Evolutionary conservation across 2,888 invertebrate species (phyloP), one percentile per base, ranked within the genome.

Genomic region (Cataglyphis altisquamis): DNA sequence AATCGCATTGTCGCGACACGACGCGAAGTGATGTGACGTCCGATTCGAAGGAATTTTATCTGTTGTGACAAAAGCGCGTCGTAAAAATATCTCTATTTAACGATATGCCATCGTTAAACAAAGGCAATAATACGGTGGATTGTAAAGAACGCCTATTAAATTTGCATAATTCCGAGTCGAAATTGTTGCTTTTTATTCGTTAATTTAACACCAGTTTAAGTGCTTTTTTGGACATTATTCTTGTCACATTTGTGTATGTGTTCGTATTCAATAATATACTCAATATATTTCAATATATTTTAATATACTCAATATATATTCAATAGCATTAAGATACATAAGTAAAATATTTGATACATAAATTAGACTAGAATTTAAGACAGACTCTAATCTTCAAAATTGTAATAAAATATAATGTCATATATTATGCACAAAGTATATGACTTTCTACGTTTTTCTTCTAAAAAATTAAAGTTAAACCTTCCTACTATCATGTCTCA

Each of bases 11-110:
- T 10, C 21, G 32, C 52, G 70, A 36, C 70, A 55, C 55, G 36
- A 25, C 10, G 15, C 18, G 57, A 57, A 21, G 9, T 21, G 21
- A 5, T 57, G 66, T 21, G 39, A 63, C 41, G 21, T 5, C 36
- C 36, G 64, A 66, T 48, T n/a, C 29, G 29, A n/a, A 21, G 21
- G 29, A 52, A 36, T 66, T 66, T 52, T 21, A 66, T 66, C 75
- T 32, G 15, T 15, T 9, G 36, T 55, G 25, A 66, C 66, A 66
- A 66, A 66, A 66, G 18, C 52, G 12, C 48, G 15, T 36, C 15
- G 39, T 36, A 36, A 75, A 75, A 75, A 52, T 75, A 48, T 75
- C 66, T 52, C 36, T 18, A 29, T 66, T 75, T 66, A 75, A 75
- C 75, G 66, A 52, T 75, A 64, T 39, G 12, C 52, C 6, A 15